Base-by-base conservation (phyloP, 2,888 invertebrate genomes). In the Syrista parreyssii region DNA sequence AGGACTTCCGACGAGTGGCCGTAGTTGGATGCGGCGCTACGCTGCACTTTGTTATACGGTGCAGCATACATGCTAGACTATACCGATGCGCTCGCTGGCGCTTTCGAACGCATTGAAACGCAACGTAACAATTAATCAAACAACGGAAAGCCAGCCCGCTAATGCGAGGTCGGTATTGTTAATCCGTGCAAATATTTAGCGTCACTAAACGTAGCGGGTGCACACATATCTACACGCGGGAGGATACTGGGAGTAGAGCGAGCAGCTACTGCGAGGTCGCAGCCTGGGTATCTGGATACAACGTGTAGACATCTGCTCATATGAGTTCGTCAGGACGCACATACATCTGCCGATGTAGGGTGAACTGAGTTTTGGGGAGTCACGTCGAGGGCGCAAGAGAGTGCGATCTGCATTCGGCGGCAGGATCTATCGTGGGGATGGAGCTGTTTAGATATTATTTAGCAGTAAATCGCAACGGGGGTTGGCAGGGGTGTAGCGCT, bases 391-490 rank as follows among this genome's bases (percentile, higher is more conserved):
- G 33, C 76, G 72, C 80, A 77, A 74, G 80, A 74, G 84, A 81
- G 68, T 35, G 74, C 78, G 76, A 80, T 80, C 81, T 80, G 82
- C 81, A 81, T 80, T 80, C 80, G 79, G 81, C 79, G 73, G 78
- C 73, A 55, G 55, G 55, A 55, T 55, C 23, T 55, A 76, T 76
- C 78, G 36, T 30, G 77, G 73, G 75, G 79, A 86, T 79, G 85
- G 77, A 83, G 81, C 87, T 89, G 87, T 90, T 89, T 90, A 86
- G 87, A 89, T 89, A 89, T 89, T 89, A 89, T 89, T 89, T 89
- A 87, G 87, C 89, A 86, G 87, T 90, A 90, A 90, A 89, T 90
- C 88, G 86, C 82, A 79, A 80, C 80, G 81, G 79, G 82, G 84
- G 84, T 84, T 84, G 86, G 83, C 82, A 82, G 82, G 85, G 87